Conservation (phyloP, 64 coral and sea anemone species). For the Actinia equina region DNA sequence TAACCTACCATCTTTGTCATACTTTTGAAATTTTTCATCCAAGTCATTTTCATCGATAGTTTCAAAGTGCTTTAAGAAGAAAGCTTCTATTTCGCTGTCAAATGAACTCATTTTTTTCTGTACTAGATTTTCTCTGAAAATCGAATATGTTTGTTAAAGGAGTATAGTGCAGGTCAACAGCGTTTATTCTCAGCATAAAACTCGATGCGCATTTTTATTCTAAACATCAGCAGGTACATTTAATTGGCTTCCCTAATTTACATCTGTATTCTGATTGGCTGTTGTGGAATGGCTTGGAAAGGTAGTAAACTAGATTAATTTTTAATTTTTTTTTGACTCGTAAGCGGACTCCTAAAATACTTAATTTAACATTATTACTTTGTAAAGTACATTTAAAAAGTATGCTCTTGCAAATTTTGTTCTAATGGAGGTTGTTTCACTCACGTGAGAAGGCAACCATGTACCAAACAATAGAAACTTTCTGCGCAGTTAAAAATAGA, state of each 20-base stretch:
- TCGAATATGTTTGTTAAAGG: neutral
- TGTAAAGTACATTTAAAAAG: too few species aligned
- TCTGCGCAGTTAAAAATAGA: too few species aligned
- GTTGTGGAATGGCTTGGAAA: neutral
- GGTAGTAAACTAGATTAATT: neutral
- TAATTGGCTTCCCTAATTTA: neutral
- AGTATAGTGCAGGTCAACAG: neutral
- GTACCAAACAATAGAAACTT: too few species aligned
- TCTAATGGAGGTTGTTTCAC: too few species aligned
- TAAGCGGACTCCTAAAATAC: too few species aligned
- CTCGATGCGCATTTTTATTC: neutral
- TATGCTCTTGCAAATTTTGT: too few species aligned
- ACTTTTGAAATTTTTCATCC: slow-evolving; percentile 10
- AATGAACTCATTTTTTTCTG: neutral
- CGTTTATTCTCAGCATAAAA: neutral
- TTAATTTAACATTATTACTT: too few species aligned
- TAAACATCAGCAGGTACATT: slow-evolving; percentile 1
- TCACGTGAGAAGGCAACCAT: too few species aligned
- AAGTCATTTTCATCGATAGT: neutral
- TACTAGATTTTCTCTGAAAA: neutral
- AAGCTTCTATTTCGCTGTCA: neutral
- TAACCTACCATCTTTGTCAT: slow-evolving; percentile 22
- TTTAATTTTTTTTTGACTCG: neutral
- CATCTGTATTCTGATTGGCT: slow-evolving; percentile 4
- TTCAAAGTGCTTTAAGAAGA: neutral